A percentile compares a stretch with the other conserved stretches of the same genome.
Conservation (phyloP, 2,797 vertebrate species). For the Muscicapa striata region DNA sequence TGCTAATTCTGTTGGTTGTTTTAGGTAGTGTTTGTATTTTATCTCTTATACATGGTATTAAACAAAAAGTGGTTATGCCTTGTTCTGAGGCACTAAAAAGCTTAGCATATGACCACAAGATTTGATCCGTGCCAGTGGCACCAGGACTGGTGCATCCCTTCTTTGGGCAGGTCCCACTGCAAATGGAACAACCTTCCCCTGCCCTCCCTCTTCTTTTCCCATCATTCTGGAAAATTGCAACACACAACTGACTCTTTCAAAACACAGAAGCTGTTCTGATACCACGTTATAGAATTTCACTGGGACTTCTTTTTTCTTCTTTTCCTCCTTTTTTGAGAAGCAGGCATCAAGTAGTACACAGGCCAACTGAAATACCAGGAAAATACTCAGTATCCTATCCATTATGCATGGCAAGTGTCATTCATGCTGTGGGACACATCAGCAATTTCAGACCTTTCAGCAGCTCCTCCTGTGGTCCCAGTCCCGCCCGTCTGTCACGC, state of each 20-base stretch:
- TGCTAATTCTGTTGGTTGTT: background rate
- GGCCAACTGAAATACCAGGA: constrained; percentile 2
- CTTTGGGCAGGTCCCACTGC: background rate
- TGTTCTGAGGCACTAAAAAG: background rate
- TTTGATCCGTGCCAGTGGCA: rapidly evolving
- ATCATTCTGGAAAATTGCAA: background rate
- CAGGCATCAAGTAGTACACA: background rate
- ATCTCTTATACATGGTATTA: background rate
- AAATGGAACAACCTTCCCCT: background rate
- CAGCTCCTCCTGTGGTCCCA: constrained; percentile 51
- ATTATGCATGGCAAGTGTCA: constrained; percentile 39
- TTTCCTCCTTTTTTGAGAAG: background rate
- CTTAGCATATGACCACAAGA: background rate
- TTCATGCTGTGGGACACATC: constrained; percentile 29
- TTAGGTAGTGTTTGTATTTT: background rate
- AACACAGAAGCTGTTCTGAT: background rate
- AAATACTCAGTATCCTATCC: constrained; percentile 32
- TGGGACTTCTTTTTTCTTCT: background rate
- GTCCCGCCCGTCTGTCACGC: constrained; percentile 5
- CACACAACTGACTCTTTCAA: background rate
- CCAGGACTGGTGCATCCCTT: background rate
- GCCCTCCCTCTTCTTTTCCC: background rate
- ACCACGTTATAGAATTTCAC: background rate
- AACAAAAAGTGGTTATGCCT: background rate
- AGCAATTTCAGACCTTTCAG: constrained; percentile 54